phyloP scores from a whole-genome alignment of 2,888 invertebrate genomes.

The Acanthosoma haemorrhoidale region DNA sequence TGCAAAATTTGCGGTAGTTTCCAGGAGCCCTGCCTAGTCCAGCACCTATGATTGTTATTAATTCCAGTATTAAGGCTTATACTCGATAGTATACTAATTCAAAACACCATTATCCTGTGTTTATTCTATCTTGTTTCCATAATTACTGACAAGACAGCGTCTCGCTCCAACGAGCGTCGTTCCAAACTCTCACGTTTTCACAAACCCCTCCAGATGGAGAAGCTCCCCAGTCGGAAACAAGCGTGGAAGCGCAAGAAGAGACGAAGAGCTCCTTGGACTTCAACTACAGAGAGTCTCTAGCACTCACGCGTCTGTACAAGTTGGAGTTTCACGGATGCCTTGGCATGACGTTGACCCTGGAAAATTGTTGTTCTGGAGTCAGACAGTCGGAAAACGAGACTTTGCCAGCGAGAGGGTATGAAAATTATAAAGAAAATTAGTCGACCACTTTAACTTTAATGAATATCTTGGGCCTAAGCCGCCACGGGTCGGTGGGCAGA shows the following conservation, averaged over 20 bases:
- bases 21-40: too few species aligned
- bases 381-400: slow-evolving; percentile 24
- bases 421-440: slow-evolving; percentile 26
- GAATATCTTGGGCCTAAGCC: slow-evolving; percentile 18
- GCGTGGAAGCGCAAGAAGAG: not conserved
- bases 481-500: not conserved
- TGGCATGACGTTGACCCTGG: slow-evolving; percentile 7
- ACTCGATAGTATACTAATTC: too few species aligned
- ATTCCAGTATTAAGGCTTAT: too few species aligned
- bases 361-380: not conserved
- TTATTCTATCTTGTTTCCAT: too few species aligned
- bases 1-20: too few species aligned
- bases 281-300: not conserved
- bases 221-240: not conserved
- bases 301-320: not conserved
- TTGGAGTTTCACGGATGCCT: not conserved
- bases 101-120: too few species aligned
- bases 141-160: too few species aligned
- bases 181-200: too few species aligned
- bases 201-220: too few species aligned
- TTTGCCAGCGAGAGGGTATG: slow-evolving; percentile 11
- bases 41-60: too few species aligned
- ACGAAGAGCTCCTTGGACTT: not conserved
- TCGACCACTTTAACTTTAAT: slow-evolving; percentile 20
- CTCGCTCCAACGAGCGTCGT: too few species aligned